Conservation (phyloP, 2,113 vertebrate species). For the Epinephelus lanceolatus region DNA sequence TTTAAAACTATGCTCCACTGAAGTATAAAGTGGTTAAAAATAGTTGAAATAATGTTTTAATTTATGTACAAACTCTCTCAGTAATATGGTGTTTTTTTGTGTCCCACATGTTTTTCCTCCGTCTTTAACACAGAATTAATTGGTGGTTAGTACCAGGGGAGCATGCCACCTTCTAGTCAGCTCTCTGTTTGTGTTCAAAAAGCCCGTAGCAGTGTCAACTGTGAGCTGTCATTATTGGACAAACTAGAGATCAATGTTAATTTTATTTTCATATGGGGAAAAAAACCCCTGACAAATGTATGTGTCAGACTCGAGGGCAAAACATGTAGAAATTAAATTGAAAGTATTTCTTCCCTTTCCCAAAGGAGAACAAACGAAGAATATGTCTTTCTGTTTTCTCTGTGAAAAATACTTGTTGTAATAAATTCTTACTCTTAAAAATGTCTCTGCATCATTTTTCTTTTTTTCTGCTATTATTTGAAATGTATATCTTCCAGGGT, state of each 20-base stretch:
- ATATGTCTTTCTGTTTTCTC: constrained; percentile 39
- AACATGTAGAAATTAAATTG: background rate
- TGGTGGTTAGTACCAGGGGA: background rate
- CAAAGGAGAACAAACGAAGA: background rate
- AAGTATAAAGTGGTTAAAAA: constrained; percentile 6
- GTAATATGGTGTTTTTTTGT: constrained; percentile 22
- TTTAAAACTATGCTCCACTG: background rate
- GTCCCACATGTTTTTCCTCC: background rate
- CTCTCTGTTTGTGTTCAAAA: background rate
- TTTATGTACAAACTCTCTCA: constrained; percentile 17
- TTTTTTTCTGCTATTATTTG: constrained; percentile 9
- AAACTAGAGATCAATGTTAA: background rate
- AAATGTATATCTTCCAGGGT: constrained; percentile 1
- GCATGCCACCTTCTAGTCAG: background rate
- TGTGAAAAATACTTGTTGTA: constrained; percentile 69
- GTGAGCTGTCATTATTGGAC: background rate
- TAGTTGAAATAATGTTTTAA: constrained; percentile 15
- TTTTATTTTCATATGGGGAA: background rate
- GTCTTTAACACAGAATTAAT: background rate
- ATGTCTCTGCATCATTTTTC: constrained; percentile 59
- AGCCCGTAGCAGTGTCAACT: background rate
- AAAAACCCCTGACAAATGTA: background rate
- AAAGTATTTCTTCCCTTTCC: background rate
- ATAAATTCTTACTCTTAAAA: constrained; percentile 78
- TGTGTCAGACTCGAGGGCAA: background rate